phyloP scores from a whole-genome alignment of 2,797 vertebrate species.

The Danionella dracula region DNA sequence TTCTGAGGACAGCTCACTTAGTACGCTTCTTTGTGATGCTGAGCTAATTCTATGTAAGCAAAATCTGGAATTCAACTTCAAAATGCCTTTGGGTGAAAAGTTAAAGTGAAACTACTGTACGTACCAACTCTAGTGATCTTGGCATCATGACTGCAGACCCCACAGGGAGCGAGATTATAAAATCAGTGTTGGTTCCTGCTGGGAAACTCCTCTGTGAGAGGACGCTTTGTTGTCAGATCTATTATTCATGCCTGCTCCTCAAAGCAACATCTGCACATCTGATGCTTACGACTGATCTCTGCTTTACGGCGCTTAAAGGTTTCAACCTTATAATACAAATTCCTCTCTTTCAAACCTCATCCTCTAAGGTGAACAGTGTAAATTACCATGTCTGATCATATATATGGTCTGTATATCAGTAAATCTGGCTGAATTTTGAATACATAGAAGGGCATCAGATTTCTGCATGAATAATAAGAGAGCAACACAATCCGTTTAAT shows the following conservation, averaged over 20 bases:
- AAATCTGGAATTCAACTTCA: too few species aligned
- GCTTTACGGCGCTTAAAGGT: not conserved
- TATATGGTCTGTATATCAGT: not conserved
- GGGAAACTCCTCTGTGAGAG: conserved; percentile 22
- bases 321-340: conserved; percentile 3
- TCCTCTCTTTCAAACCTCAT: not conserved
- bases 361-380: not conserved
- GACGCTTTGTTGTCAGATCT: conserved; percentile 35
- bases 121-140: not conserved
- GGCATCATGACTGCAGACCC: not conserved
- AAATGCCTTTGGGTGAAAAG: too few species aligned
- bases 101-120: too few species aligned
- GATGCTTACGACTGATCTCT: conserved; percentile 19
- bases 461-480: not conserved
- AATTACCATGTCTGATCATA: not conserved
- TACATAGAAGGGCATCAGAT: not conserved
- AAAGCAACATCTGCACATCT: conserved; percentile 36
- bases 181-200: conserved; percentile 1
- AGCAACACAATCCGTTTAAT: too few species aligned
- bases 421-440: not conserved
- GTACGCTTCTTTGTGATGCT: too few species aligned
- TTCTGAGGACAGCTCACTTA: too few species aligned
- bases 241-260: conserved; percentile 47
- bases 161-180: not conserved
- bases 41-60: too few species aligned